These are phyloP conservation scores for Stenodera caucasica DNA, from an alignment of 2,888 invertebrate species.

Conservation along the genomic window DNA sequence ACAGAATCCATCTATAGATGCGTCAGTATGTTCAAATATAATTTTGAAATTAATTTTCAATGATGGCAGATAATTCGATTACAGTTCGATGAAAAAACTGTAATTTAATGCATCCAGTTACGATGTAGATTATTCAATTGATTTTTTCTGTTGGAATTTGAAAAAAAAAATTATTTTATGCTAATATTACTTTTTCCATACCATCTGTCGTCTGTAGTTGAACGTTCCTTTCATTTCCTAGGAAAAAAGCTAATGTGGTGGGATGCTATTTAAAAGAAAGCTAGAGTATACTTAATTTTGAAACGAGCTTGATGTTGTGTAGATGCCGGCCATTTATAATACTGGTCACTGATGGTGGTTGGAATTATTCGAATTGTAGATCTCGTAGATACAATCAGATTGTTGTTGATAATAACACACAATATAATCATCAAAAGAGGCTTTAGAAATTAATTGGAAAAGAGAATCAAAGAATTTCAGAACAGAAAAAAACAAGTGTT, in stretches of 20 bases:
- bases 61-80: no score
- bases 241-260: constrained; percentile 6
- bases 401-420: no score
- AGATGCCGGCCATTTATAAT: constrained; percentile 25
- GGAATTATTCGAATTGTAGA: neutral
- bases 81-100: no score
- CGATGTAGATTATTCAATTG: no score
- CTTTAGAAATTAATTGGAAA: no score
- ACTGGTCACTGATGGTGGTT: neutral
- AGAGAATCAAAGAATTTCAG: no score
- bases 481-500: no score
- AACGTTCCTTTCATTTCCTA: neutral
- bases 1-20: neutral
- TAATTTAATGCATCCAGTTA: no score
- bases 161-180: neutral
- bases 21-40: neutral
- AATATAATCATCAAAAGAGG: no score
- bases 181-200: neutral
- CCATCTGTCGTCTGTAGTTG: neutral
- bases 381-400: neutral
- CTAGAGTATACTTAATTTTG: constrained; percentile 15
- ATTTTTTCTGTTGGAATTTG: no score
- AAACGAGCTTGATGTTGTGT: constrained; percentile 13
- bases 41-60: neutral
- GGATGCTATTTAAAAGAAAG: constrained; percentile 17